phyloP scores from a whole-genome alignment of 92 coral and sea anemone genomes.

The Zoanthus solanderi region DNA sequence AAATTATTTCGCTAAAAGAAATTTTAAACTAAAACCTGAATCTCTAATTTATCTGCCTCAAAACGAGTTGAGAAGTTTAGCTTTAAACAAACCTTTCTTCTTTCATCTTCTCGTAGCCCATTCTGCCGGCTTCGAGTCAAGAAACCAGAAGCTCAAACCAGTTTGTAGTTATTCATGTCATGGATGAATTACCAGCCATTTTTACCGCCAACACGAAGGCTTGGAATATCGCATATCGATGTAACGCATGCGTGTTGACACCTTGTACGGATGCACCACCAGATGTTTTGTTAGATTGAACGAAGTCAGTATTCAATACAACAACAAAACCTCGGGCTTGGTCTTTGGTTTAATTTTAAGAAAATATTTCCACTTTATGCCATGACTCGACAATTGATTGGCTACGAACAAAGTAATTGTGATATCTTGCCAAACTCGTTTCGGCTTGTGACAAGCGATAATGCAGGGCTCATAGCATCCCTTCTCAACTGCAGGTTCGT shows the following conservation, averaged over 20 bases:
- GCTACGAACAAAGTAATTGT: neutral
- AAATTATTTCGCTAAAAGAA: conserved; percentile 18
- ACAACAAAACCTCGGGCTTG: conserved; percentile 21
- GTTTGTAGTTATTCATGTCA: conserved; percentile 26
- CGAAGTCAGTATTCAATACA: conserved; percentile 43
- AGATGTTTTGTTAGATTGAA: conserved; percentile 44
- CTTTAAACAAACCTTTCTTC: conserved; percentile 36
- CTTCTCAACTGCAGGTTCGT: neutral
- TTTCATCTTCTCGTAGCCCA: conserved; percentile 53
- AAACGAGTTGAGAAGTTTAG: neutral
- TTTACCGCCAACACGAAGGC: conserved; percentile 38
- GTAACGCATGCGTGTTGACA: conserved; percentile 29
- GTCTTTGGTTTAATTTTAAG: conserved; percentile 16
- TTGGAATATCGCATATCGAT: neutral
- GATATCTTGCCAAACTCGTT: neutral
- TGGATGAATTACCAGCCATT: conserved; percentile 42
- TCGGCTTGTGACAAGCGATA: neutral
- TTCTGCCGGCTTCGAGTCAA: conserved; percentile 18
- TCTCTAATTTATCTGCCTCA: neutral
- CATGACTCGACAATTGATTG: neutral
- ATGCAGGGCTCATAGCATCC: too few species aligned
- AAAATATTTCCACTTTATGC: conserved; percentile 11
- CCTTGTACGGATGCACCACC: conserved; percentile 23
- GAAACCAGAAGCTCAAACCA: conserved; percentile 41
- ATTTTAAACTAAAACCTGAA: neutral